Evolutionary conservation across 2,113 vertebrate genomes (phyloP).

Genomic region (Mionectes macconnelli): DNA sequence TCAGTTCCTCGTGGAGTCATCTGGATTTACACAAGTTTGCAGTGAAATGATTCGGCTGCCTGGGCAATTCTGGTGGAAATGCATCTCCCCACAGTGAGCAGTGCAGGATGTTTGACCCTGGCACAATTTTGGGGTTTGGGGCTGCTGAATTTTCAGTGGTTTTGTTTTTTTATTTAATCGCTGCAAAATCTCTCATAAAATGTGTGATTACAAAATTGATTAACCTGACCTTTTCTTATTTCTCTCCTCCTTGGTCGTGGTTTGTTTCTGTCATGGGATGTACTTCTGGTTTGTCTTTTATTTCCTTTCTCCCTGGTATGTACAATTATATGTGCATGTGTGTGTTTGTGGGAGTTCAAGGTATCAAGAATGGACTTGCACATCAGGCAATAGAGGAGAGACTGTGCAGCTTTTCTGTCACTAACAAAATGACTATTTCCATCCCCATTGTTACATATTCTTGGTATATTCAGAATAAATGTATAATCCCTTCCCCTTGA

Average conservation of each 20-base stretch:
- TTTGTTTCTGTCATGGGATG: background rate
- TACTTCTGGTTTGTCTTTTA: background rate
- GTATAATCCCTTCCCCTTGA: background rate
- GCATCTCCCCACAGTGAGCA: background rate
- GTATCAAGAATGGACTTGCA: background rate
- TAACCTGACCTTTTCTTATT: background rate
- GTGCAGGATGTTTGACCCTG: background rate
- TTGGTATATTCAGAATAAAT: background rate
- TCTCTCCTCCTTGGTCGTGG: background rate
- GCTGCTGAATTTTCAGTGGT: background rate
- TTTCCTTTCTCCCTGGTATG: background rate
- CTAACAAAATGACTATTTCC: background rate
- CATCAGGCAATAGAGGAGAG: background rate
- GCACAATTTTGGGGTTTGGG: background rate
- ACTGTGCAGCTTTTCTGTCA: background rate
- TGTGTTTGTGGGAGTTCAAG: background rate
- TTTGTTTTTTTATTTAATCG: fast-evolving
- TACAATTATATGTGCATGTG: background rate
- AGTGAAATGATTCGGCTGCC: background rate
- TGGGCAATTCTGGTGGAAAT: background rate
- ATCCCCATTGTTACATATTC: background rate
- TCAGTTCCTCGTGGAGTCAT: background rate
- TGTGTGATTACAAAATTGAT: background rate
- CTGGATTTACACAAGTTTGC: background rate
- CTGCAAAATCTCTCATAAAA: background rate